These are phyloP conservation scores for Lutraria rhynchaena DNA, from an alignment of 1,140 invertebrate species.

Conservation along the genomic window DNA sequence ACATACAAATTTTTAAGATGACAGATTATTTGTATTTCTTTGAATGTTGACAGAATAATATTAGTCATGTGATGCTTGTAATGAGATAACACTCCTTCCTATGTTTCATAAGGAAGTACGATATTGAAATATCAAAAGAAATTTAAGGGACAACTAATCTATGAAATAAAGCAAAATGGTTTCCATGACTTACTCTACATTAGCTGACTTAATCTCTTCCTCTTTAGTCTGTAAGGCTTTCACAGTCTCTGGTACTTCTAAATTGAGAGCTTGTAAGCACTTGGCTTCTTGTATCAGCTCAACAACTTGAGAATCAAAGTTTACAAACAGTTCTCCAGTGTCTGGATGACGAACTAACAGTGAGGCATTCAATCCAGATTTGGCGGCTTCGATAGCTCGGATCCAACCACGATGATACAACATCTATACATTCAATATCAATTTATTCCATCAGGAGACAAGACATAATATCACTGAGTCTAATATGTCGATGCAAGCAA, in stretches of 20 bases:
- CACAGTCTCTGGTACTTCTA: conserved; percentile 93
- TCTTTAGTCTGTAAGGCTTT: conserved; percentile 91
- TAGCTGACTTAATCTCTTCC: conserved; percentile 87
- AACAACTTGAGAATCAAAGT: conserved; percentile 82
- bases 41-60: no score
- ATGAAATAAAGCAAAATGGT: neutral
- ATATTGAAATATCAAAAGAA: neutral
- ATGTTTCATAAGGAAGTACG: neutral
- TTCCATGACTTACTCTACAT: conserved; percentile 85
- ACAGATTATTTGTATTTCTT: no score
- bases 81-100: no score
- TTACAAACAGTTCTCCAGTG: conserved; percentile 80
- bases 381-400: conserved; percentile 80
- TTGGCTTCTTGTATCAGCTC: conserved; percentile 92
- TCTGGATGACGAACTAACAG: conserved; percentile 79
- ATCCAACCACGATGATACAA: conserved; percentile 82
- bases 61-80: no score
- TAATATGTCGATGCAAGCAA: no score
- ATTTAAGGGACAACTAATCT: neutral
- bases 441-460: neutral
- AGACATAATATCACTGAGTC: no score
- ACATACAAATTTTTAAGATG: no score
- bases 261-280: conserved; percentile 91
- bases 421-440: conserved; percentile 69
- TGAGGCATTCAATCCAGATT: conserved; percentile 79